A percentile compares a stretch with the other conserved stretches of the same genome.
Evolutionary conservation across 1,140 invertebrate genomes (phyloP).

Genomic region (Trinorchestia longiramus): DNA sequence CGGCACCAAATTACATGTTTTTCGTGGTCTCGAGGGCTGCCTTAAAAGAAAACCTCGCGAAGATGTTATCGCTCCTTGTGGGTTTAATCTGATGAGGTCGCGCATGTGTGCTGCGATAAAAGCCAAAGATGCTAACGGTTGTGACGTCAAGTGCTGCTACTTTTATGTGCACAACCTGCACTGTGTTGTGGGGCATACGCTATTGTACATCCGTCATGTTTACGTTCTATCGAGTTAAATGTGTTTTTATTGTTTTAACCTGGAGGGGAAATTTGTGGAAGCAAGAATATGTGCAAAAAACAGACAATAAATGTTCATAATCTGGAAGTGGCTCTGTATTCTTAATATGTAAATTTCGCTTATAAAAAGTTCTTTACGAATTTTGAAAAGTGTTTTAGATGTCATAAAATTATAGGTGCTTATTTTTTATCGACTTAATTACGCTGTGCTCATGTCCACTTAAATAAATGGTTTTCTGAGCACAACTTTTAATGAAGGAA

Average conservation of each 20-base stretch:
- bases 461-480: background rate
- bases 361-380: background rate
- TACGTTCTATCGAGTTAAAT: background rate
- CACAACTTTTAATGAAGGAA: background rate
- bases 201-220: background rate
- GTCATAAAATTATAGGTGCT: no score
- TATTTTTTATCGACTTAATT: no score
- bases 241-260: background rate
- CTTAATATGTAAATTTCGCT: background rate
- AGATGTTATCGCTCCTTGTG: background rate
- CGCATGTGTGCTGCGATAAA: background rate
- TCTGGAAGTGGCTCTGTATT: background rate
- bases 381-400: background rate
- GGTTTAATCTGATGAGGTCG: conserved; percentile 24
- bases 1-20: conserved; percentile 32
- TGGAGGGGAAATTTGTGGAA: background rate
- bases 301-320: background rate
- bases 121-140: background rate
- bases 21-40: background rate
- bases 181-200: background rate
- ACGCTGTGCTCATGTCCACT: background rate
- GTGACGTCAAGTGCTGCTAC: background rate
- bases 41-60: background rate
- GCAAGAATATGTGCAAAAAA: background rate
- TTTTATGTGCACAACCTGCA: background rate